Evolutionary conservation across 2,113 vertebrate species (phyloP).

Genomic region (Atherinomorus stipes): DNA sequence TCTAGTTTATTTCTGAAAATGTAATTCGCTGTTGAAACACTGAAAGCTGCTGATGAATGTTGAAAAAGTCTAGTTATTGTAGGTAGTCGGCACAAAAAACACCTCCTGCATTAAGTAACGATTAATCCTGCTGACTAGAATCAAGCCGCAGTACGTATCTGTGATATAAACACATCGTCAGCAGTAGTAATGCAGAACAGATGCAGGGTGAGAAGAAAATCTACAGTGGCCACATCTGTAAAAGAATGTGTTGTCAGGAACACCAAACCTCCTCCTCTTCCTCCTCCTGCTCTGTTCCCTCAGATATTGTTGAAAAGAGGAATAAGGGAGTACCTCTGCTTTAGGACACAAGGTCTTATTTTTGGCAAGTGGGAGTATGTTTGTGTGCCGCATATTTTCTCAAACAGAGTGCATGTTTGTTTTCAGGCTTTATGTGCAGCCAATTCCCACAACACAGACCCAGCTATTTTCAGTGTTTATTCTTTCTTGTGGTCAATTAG

Average conservation of each 20-base stretch:
- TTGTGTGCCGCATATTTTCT: slow-evolving; percentile 55
- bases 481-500: slow-evolving; percentile 40
- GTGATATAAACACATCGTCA: slow-evolving; percentile 36
- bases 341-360: slow-evolving; percentile 38
- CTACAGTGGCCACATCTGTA: slow-evolving; percentile 38
- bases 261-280: not conserved
- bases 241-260: slow-evolving; percentile 49
- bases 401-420: slow-evolving; percentile 16
- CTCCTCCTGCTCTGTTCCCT: slow-evolving; percentile 11
- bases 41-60: slow-evolving; percentile 1
- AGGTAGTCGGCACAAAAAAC: not conserved
- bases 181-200: slow-evolving; percentile 54
- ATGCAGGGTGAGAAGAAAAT: slow-evolving; percentile 29
- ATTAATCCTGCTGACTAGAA: slow-evolving; percentile 5
- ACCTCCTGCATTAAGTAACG: not conserved
- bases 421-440: slow-evolving; percentile 12
- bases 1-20: not conserved
- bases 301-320: slow-evolving; percentile 31
- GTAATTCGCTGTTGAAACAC: not conserved
- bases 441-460: slow-evolving; percentile 36
- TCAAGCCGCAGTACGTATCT: slow-evolving; percentile 25
- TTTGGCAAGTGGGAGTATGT: slow-evolving; percentile 43
- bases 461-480: slow-evolving; percentile 35
- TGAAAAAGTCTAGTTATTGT: not conserved
- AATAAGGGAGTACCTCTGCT: slow-evolving; percentile 39